Conservation (phyloP, 2,113 vertebrate genomes). For the Lepus europaeus region DNA sequence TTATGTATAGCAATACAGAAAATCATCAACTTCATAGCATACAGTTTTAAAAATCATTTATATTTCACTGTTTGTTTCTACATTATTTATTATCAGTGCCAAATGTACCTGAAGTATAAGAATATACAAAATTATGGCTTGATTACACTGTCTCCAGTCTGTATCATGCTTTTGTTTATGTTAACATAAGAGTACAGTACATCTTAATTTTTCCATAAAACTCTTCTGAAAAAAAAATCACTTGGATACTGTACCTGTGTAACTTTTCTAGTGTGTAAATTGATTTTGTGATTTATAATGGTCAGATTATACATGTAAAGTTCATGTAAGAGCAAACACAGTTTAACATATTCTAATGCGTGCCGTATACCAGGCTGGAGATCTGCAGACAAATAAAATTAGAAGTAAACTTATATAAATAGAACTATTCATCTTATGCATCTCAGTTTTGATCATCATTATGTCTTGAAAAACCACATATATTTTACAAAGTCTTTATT, state of each 20-base stretch:
- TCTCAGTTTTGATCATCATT: conserved; percentile 2
- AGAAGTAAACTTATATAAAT: background rate
- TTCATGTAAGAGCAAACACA: background rate
- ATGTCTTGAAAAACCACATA: background rate
- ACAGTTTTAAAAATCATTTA: background rate
- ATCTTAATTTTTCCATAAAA: background rate
- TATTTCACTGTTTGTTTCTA: background rate
- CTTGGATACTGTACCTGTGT: background rate
- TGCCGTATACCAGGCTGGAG: fast-evolving
- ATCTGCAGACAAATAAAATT: background rate
- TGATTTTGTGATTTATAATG: background rate
- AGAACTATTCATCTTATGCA: background rate
- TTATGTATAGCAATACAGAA: background rate
- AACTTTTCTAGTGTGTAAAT: background rate
- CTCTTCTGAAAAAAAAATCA: background rate
- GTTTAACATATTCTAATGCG: background rate
- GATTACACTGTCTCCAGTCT: background rate
- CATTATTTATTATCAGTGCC: background rate
- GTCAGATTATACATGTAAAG: background rate
- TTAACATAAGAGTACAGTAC: background rate
- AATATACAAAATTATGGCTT: background rate
- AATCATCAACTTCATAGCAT: background rate
- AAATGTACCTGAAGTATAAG: background rate
- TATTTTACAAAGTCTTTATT: background rate
- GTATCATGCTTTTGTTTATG: background rate